phyloP scores from a whole-genome alignment of 2,797 vertebrate genomes.

The Cyprinodon diabolis region DNA sequence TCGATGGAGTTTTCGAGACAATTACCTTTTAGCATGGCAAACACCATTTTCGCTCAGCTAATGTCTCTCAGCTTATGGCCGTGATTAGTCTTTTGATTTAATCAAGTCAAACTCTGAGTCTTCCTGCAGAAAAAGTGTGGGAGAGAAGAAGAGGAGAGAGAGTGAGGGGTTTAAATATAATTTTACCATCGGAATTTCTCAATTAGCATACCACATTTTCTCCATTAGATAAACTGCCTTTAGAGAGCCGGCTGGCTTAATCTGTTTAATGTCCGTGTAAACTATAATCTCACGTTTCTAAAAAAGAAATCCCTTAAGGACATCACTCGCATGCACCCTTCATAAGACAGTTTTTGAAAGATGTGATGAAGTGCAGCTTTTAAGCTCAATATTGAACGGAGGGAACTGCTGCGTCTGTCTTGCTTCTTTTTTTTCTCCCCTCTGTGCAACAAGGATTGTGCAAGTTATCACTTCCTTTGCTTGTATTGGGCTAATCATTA shows the following conservation, averaged over 20 bases:
- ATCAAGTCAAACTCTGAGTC: slow-evolving; percentile 74
- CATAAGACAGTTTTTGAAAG: slow-evolving; percentile 77
- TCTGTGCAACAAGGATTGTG: slow-evolving; percentile 38
- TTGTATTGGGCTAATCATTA: slow-evolving; percentile 61
- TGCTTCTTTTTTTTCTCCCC: slow-evolving; percentile 44
- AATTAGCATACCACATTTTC: slow-evolving; percentile 85
- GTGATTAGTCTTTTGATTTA: slow-evolving; percentile 82
- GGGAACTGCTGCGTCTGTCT: slow-evolving; percentile 66
- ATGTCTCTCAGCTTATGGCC: slow-evolving; percentile 76
- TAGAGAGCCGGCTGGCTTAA: slow-evolving; percentile 82
- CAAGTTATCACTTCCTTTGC: slow-evolving; percentile 52
- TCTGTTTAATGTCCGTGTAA: slow-evolving; percentile 85
- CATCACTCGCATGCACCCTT: slow-evolving; percentile 78
- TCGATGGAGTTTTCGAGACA: slow-evolving; percentile 89
- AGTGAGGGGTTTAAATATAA: slow-evolving; percentile 70
- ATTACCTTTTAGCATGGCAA: slow-evolving; percentile 94
- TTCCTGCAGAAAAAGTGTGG: slow-evolving; percentile 52
- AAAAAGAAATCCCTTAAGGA: slow-evolving; percentile 83
- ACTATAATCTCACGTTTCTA: slow-evolving; percentile 83
- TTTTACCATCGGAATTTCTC: slow-evolving; percentile 82
- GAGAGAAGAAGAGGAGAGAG: slow-evolving; percentile 15
- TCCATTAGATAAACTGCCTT: slow-evolving; percentile 86
- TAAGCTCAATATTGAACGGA: slow-evolving; percentile 67
- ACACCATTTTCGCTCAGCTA: slow-evolving; percentile 86
- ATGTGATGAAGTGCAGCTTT: slow-evolving; percentile 75